Evolutionary conservation across 1,140 invertebrate genomes (phyloP).

Genomic region (Tetragnatha versicolor): DNA sequence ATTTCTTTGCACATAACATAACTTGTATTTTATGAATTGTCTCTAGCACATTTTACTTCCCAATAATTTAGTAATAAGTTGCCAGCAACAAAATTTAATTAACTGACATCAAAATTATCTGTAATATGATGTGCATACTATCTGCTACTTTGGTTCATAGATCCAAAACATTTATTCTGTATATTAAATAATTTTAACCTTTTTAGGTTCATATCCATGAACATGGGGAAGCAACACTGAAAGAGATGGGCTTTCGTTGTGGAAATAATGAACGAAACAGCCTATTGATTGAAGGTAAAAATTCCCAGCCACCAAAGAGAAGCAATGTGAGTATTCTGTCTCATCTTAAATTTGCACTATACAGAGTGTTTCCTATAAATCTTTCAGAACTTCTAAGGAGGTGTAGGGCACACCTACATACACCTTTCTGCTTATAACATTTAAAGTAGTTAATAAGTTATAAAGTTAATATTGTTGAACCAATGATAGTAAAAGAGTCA

Average conservation of each 20-base stretch:
- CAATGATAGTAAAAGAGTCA: no score
- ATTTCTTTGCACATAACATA: no score
- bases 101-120: background rate
- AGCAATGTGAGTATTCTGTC: conserved; percentile 57
- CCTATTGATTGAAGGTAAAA: conserved; percentile 60
- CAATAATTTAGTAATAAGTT: no score
- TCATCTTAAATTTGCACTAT: no score
- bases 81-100: background rate
- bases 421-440: no score
- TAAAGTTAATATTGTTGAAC: no score
- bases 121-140: background rate
- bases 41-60: no score
- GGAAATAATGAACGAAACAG: conserved; percentile 60
- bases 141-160: background rate
- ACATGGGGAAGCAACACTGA: conserved; percentile 63
- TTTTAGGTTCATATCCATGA: conserved; percentile 64
- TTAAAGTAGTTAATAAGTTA: no score
- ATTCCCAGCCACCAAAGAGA: conserved; percentile 51
- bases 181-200: conserved; percentile 13
- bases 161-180: background rate
- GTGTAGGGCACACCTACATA: no score
- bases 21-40: no score
- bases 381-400: no score
- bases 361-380: no score
- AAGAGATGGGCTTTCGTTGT: conserved; percentile 64